phyloP scores from a whole-genome alignment of 1,140 invertebrate species.

The Cecropterus lyciades region DNA sequence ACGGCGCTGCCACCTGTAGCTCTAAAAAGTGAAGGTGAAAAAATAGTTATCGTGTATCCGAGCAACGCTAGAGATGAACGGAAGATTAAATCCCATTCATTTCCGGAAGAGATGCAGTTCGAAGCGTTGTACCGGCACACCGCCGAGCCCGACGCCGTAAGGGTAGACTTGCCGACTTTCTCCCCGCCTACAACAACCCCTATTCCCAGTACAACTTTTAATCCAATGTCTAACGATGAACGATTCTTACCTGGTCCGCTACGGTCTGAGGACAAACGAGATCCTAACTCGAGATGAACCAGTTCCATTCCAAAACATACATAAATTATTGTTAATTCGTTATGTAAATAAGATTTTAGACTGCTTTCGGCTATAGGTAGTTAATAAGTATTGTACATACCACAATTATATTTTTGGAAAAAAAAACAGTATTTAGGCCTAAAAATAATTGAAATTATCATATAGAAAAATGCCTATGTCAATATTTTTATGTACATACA shows the following conservation, averaged over 20 bases:
- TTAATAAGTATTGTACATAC: conserved; percentile 24
- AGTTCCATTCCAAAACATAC: not conserved
- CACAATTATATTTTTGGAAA: not conserved
- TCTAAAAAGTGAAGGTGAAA: conserved; percentile 71
- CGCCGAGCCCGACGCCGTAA: conserved; percentile 57
- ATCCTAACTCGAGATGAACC: conserved; percentile 9
- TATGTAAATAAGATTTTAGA: conserved; percentile 28
- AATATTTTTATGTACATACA: conserved; percentile 48
- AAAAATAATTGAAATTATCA: too few relatives aligned
- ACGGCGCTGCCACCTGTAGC: conserved; percentile 76
- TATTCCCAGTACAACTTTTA: conserved; percentile 33
- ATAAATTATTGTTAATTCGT: conserved; percentile 26
- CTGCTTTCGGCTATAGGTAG: conserved; percentile 14
- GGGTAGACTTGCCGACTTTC: conserved; percentile 79
- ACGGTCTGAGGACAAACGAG: conserved; percentile 4
- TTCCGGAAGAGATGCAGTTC: conserved; percentile 79
- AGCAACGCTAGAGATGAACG: conserved; percentile 56
- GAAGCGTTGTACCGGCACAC: conserved; percentile 78
- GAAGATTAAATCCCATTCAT: conserved; percentile 78
- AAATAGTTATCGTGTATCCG: conserved; percentile 81
- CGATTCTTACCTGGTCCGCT: conserved; percentile 57
- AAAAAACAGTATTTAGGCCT: not conserved
- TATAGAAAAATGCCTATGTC: conserved; percentile 15
- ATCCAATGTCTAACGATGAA: conserved; percentile 42
- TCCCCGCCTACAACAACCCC: conserved; percentile 61